Base-by-base conservation (phyloP, 2,797 vertebrate genomes). In the Phataginus tricuspis region DNA sequence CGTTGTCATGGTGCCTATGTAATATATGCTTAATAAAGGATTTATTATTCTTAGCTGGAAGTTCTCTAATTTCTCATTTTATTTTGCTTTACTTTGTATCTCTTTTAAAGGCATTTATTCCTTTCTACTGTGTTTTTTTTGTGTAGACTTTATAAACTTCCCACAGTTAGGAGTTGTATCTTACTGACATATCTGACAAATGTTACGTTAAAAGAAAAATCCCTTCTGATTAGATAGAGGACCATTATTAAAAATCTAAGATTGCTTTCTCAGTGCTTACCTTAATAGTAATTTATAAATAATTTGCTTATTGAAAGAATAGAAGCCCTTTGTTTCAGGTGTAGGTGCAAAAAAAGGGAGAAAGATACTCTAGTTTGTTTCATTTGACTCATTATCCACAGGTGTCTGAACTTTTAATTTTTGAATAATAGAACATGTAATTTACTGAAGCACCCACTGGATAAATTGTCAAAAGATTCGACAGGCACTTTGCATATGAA, bases 21-120 rank as follows among this genome's bases (percentile, higher is more conserved):
- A 83, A 49, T 91, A 61, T 85, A 39, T 45, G 10, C 31, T 16
- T 91, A 37, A 42, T 71, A 71, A 89, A 91, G 53, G 53, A 51
- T 75, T 69, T 71, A 42, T 93, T 89, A 18, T 79, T 68, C 16
- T 92, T 57, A 71, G 9, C 19, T 92, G 11, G 19, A 88, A 75
- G n/a, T 75, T 86, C 27, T 86, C 10, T 69, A 61, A 42, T 95
- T 85, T 88, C 63, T 74, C 34, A 72, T 85, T 71, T 85, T 86
- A 84, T 4, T 75, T 74, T 83, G 16, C 7, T 95, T 75, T 75
- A 23, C 51, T 84, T 91, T 45, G 31, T 68, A 42, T 72, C 57
- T 92, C 31, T 61, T 91, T 88, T 63, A 78, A 89, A 94, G 18
- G 12, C 42, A 84, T 72, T 95, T 86, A 63, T 86, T 92, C 49